phyloP scores from a whole-genome alignment of 2,113 vertebrate species.

The Onychostruthus taczanowskii region DNA sequence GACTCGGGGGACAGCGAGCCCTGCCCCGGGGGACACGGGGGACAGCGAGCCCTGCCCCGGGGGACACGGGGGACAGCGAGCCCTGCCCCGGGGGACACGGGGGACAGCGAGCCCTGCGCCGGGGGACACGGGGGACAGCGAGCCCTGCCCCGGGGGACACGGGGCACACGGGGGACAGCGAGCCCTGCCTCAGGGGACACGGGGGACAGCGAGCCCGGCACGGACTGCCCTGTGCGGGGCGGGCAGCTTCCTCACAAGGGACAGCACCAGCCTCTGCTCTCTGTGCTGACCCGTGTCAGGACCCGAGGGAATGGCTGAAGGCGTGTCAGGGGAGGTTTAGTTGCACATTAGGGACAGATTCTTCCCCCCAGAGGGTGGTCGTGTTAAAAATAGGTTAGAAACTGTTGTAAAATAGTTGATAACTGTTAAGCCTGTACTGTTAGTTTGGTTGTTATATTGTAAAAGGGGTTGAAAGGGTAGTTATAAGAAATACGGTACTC shows the following conservation, averaged over 20 bases:
- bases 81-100: too few relatives aligned
- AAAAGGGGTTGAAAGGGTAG: too few relatives aligned
- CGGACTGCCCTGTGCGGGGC: too few relatives aligned
- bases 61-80: too few relatives aligned
- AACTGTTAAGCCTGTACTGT: too few relatives aligned
- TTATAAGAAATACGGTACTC: too few relatives aligned
- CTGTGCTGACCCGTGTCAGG: fast-evolving
- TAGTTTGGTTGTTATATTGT: too few relatives aligned
- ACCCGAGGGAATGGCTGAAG: not conserved
- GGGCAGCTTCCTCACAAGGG: not conserved
- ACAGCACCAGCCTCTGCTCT: not conserved
- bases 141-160: not conserved
- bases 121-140: not conserved
- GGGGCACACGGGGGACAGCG: not conserved
- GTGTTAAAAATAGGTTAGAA: too few relatives aligned
- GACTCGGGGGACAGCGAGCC: not conserved
- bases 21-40: too few relatives aligned
- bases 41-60: too few relatives aligned
- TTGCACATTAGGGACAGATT: fast-evolving
- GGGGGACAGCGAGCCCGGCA: not conserved
- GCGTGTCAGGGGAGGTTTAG: not conserved
- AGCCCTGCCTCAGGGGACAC: not conserved
- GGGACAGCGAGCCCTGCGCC: too few relatives aligned
- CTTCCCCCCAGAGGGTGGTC: not conserved
- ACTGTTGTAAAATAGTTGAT: too few relatives aligned